Percentiles rank a stretch among this genome's conserved stretches.
Evolutionary conservation across 2,888 invertebrate species (phyloP).

Genomic region (Amiota minor): DNA sequence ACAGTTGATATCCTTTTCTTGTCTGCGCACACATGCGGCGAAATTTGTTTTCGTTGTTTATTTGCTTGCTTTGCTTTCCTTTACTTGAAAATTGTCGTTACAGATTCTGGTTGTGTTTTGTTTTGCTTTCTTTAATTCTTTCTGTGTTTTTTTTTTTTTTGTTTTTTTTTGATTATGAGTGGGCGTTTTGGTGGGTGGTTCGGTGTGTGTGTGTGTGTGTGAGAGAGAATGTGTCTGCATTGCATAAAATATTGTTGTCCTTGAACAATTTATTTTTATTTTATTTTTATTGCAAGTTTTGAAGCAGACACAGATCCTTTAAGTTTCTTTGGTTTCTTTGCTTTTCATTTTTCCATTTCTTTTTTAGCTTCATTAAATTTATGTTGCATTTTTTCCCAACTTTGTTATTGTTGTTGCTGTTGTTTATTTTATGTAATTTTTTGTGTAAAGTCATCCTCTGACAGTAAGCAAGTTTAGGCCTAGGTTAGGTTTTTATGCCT

Average conservation of each 20-base stretch:
- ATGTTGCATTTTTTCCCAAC: conserved; percentile 54
- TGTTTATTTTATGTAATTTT: conserved; percentile 12
- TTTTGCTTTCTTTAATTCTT: conserved; percentile 8
- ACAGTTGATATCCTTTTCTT: conserved; percentile 11
- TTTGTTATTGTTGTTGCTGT: not conserved
- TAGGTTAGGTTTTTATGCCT: conserved; percentile 47
- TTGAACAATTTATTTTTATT: conserved; percentile 69
- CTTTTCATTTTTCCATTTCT: no score
- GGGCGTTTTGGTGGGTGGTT: not conserved
- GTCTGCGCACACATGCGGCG: conserved; percentile 37
- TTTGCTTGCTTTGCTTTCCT: not conserved
- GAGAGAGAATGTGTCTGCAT: conserved; percentile 18
- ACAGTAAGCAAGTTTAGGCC: conserved; percentile 51
- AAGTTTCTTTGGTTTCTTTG: conserved; percentile 38
- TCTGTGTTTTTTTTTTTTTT: conserved; percentile 10
- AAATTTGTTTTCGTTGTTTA: conserved; percentile 49
- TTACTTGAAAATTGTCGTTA: conserved; percentile 40
- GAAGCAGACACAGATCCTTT: conserved; percentile 30
- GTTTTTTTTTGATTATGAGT: no score
- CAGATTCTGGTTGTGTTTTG: conserved; percentile 31
- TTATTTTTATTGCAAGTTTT: conserved; percentile 63
- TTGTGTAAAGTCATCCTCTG: conserved; percentile 16
- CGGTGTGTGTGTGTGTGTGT: not conserved
- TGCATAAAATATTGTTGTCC: conserved; percentile 65
- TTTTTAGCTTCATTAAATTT: conserved; percentile 67